phyloP scores from a whole-genome alignment of 2,888 invertebrate species.

The Cynaeus angustus region DNA sequence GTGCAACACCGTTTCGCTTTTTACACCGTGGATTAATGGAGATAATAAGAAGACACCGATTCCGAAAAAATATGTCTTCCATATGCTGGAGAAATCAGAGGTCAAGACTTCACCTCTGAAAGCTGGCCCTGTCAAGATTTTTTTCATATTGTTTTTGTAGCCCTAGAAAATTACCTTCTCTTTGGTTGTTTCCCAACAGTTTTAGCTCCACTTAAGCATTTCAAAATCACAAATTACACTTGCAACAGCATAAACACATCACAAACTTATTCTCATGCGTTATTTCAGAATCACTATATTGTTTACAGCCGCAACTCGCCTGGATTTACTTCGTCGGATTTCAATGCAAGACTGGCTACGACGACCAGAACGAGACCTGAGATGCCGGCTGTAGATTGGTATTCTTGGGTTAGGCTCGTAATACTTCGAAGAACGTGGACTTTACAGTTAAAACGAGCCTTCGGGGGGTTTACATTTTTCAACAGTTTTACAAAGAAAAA shows the following conservation, averaged over 20 bases:
- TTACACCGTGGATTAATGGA: no score
- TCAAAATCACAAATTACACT: slow-evolving; percentile 25
- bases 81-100: slow-evolving; percentile 25
- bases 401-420: slow-evolving; percentile 33
- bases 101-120: slow-evolving; percentile 15
- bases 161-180: slow-evolving; percentile 6
- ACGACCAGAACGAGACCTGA: slow-evolving; percentile 43
- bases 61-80: not conserved
- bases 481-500: not conserved
- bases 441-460: slow-evolving; percentile 33
- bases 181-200: slow-evolving; percentile 12
- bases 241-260: slow-evolving; percentile 12
- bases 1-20: slow-evolving; percentile 29
- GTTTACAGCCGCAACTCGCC: slow-evolving; percentile 24
- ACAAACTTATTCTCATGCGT: slow-evolving; percentile 22
- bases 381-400: slow-evolving; percentile 44
- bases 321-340: slow-evolving; percentile 47
- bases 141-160: no score
- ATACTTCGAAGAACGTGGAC: slow-evolving; percentile 25
- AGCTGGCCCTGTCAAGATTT: not conserved
- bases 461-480: not conserved
- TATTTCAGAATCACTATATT: slow-evolving; percentile 34
- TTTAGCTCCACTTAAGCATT: slow-evolving; percentile 12
- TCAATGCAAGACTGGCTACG: slow-evolving; percentile 49
- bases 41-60: not conserved